A percentile compares a stretch with the other conserved stretches of the same genome.
Conservation (phyloP, 2,113 vertebrate species). For the Saimiri boliviensis region DNA sequence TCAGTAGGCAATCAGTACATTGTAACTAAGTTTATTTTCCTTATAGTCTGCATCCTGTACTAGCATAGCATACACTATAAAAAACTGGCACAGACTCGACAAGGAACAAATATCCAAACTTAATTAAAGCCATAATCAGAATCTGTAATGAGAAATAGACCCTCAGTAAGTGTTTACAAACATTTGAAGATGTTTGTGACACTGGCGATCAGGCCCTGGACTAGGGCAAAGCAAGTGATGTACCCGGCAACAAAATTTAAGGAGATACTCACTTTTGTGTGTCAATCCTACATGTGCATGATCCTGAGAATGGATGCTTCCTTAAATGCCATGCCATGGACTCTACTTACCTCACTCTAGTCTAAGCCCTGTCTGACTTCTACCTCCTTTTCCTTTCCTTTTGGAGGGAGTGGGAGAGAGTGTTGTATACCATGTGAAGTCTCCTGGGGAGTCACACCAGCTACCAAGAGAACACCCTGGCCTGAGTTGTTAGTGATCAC, state of each 20-base stretch:
- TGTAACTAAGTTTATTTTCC: conserved; percentile 62
- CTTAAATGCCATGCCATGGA: neutral
- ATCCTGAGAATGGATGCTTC: neutral
- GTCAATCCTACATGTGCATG: neutral
- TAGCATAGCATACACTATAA: neutral
- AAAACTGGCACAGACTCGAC: neutral
- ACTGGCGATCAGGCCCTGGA: neutral
- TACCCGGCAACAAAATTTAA: neutral
- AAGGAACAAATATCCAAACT: conserved; percentile 36
- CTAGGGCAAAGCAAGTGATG: neutral
- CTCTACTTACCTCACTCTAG: neutral
- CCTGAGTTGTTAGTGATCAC: neutral
- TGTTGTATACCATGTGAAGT: neutral
- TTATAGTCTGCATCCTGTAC: conserved; percentile 32
- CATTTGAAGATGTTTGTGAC: neutral
- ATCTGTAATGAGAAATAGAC: neutral
- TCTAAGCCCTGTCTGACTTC: neutral
- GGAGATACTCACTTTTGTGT: neutral
- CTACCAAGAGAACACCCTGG: neutral
- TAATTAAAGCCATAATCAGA: neutral
- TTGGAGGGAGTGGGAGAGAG: neutral
- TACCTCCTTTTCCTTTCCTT: neutral
- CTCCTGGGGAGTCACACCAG: neutral
- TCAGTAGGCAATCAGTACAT: conserved; percentile 59
- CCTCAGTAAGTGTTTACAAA: neutral